phyloP scores from a whole-genome alignment of 92 coral and sea anemone genomes.

The Meandrina meandrites region DNA sequence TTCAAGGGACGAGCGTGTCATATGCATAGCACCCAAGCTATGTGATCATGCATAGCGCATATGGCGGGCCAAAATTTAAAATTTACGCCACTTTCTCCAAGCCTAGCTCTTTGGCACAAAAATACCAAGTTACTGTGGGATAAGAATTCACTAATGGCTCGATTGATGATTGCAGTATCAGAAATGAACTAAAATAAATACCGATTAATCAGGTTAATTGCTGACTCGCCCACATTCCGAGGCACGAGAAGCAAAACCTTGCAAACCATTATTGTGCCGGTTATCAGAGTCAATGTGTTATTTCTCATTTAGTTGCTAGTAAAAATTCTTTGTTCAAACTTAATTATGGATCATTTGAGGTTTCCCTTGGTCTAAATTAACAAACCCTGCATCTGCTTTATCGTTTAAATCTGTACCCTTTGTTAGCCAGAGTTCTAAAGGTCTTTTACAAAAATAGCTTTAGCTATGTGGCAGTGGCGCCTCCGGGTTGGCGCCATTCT shows the following conservation, averaged over 20 bases:
- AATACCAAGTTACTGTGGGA: neutral
- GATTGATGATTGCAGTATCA: too few species aligned
- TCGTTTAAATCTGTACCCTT: neutral
- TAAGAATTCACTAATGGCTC: neutral
- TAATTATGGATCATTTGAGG: neutral
- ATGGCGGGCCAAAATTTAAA: neutral
- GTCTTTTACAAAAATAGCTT: too few species aligned
- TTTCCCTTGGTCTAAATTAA: neutral
- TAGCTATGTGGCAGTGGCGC: too few species aligned
- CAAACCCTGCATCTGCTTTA: too few species aligned
- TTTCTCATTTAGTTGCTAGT: neutral
- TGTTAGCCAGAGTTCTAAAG: neutral
- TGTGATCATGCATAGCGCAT: too few species aligned
- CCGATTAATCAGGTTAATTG: neutral
- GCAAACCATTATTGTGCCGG: neutral
- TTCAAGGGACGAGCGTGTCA: neutral
- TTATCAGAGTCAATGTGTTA: neutral
- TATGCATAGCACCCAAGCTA: too few species aligned
- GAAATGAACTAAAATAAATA: too few species aligned
- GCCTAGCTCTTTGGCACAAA: neutral
- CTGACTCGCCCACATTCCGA: neutral
- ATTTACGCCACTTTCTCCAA: neutral
- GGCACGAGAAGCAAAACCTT: neutral
- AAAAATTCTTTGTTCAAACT: neutral
- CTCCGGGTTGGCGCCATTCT: too few species aligned